Percentiles rank a stretch among this genome's conserved stretches.
Evolutionary conservation across 1,140 invertebrate genomes (phyloP).

Genomic region (Pseudobourletiella spinata): DNA sequence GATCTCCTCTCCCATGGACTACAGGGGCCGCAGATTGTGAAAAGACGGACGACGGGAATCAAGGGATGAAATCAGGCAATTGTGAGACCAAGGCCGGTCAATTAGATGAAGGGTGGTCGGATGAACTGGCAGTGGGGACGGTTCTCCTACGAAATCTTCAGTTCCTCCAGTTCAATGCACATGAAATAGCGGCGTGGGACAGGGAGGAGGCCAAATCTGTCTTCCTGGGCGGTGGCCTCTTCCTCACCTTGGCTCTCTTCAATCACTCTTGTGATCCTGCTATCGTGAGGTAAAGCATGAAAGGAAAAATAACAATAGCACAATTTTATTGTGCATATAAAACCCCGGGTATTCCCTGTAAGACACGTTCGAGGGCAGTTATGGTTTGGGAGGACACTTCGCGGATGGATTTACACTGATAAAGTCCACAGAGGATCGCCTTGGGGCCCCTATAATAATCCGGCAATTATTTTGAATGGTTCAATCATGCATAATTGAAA

Average conservation of each 20-base stretch:
- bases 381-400: not conserved
- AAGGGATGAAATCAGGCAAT: not conserved
- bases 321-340: not conserved
- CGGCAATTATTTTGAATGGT: too few relatives aligned
- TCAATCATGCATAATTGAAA: not conserved
- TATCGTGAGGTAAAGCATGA: constrained; percentile 71
- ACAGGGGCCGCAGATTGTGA: not conserved
- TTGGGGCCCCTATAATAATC: too few relatives aligned
- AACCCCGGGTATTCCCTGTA: too few relatives aligned
- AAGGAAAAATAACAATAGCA: not conserved
- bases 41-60: not conserved
- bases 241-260: constrained; percentile 70
- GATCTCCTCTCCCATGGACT: not conserved
- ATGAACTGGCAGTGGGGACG: constrained; percentile 48
- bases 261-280: constrained; percentile 90
- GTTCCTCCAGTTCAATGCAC: constrained; percentile 82
- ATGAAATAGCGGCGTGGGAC: constrained; percentile 67
- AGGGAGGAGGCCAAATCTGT: constrained; percentile 19
- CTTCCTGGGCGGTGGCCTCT: constrained; percentile 69
- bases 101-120: not conserved
- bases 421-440: too few relatives aligned
- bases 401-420: too few relatives aligned
- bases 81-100: not conserved
- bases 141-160: constrained; percentile 71
- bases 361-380: not conserved